Evolutionary conservation across 2,888 invertebrate species (phyloP).

Genomic region (Netelia inedita): DNA sequence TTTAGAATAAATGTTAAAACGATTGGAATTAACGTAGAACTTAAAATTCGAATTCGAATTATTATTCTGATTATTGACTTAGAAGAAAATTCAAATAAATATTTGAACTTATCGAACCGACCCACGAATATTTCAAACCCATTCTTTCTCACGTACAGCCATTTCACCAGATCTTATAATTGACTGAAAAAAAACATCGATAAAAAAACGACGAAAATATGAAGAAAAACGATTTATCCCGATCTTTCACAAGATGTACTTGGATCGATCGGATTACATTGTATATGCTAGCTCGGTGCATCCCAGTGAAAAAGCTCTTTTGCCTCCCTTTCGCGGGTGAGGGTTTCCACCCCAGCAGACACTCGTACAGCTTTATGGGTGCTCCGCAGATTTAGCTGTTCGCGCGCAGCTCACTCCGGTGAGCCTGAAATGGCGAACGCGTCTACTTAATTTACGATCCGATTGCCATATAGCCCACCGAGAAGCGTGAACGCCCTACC

Average conservation of each 20-base stretch:
- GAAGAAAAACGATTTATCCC: too few species aligned
- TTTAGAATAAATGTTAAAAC: too few species aligned
- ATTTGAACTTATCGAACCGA: too few species aligned
- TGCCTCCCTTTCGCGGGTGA: too few species aligned
- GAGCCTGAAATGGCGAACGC: constrained; percentile 40
- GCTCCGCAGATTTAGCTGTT: constrained; percentile 73
- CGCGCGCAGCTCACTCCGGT: constrained; percentile 43
- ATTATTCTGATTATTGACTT: too few species aligned
- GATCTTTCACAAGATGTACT: not conserved
- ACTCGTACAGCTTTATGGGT: constrained; percentile 69
- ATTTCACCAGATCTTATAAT: too few species aligned
- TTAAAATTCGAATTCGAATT: too few species aligned
- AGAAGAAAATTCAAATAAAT: too few species aligned
- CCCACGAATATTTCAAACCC: too few species aligned
- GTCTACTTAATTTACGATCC: constrained; percentile 74
- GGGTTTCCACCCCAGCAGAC: constrained; percentile 17
- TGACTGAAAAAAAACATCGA: too few species aligned
- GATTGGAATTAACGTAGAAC: too few species aligned
- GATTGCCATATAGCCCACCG: constrained; percentile 30
- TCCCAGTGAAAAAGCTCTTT: not conserved
- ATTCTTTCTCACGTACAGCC: too few species aligned
- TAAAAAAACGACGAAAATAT: not conserved
- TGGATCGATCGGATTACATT: constrained; percentile 7
- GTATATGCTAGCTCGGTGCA: constrained; percentile 5
- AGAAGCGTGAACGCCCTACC: constrained; percentile 31